Conservation (phyloP, 2,113 vertebrate species). For the Saccopteryx bilineata region DNA sequence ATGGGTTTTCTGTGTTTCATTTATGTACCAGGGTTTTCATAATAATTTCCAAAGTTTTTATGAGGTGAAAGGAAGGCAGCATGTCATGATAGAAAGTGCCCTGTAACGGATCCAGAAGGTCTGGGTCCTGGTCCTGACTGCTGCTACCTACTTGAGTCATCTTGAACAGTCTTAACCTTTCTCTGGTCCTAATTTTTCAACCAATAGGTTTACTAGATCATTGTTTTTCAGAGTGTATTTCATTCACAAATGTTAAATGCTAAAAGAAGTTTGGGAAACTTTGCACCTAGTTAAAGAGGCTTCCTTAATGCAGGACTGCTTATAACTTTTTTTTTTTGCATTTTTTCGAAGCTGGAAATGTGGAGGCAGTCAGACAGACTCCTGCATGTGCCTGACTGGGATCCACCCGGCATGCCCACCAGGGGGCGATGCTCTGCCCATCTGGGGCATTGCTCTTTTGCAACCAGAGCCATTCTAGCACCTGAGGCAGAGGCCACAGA, state of each 20-base stretch:
- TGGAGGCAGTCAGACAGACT: too few species aligned
- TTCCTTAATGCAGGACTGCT: slow-evolving; percentile 25
- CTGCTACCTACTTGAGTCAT: background rate
- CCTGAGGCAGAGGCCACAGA: too few species aligned
- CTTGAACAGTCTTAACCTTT: background rate
- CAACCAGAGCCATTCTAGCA: too few species aligned
- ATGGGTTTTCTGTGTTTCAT: background rate
- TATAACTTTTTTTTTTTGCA: background rate
- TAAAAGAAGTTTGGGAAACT: slow-evolving; percentile 38
- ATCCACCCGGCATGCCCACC: too few species aligned
- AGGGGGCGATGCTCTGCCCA: too few species aligned
- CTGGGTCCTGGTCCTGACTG: background rate
- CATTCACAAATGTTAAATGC: background rate
- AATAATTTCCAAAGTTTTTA: background rate
- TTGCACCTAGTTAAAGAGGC: slow-evolving; percentile 5
- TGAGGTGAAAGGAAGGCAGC: background rate
- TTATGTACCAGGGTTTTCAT: background rate
- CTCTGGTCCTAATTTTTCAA: slow-evolving; percentile 7
- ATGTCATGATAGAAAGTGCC: background rate
- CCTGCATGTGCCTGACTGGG: too few species aligned
- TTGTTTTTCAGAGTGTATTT: background rate
- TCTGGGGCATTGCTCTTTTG: too few species aligned
- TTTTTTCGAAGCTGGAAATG: too few species aligned
- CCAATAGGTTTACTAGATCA: background rate
- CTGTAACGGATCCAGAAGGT: background rate